Conservation (phyloP, 2,113 vertebrate species). For the Amphilophus citrinellus region DNA sequence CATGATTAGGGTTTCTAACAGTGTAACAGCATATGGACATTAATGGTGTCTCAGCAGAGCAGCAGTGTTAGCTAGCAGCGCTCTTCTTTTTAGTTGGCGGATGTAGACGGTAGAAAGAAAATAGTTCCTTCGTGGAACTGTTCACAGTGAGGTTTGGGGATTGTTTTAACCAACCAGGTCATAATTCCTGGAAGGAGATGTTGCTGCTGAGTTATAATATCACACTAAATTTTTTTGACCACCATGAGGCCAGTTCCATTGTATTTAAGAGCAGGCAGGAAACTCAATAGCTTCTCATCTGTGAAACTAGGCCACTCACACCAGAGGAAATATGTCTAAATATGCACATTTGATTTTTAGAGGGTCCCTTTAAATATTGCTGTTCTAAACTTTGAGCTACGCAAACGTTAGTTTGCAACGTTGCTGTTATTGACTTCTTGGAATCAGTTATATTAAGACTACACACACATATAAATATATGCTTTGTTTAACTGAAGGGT, state of each 20-base stretch:
- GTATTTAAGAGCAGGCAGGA: not conserved
- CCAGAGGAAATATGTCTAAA: not conserved
- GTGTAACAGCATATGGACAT: no score
- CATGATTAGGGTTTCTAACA: no score
- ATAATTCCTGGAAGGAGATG: not conserved
- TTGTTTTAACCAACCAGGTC: not conserved
- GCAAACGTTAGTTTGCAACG: not conserved
- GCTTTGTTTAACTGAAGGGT: not conserved
- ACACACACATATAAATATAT: not conserved
- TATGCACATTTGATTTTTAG: not conserved
- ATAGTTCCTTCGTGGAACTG: not conserved
- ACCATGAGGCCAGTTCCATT: not conserved
- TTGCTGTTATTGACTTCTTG: slow-evolving; percentile 14
- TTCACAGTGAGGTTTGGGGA: not conserved
- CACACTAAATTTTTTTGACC: not conserved
- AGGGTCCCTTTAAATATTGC: not conserved
- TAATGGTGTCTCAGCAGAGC: no score
- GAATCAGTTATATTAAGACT: not conserved
- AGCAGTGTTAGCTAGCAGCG: not conserved
- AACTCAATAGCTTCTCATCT: not conserved
- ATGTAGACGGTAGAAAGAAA: not conserved
- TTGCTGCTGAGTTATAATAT: not conserved
- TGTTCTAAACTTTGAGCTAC: slow-evolving; percentile 9
- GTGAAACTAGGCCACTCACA: not conserved
- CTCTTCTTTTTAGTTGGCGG: not conserved